Evolutionary conservation across 2,888 invertebrate genomes (phyloP), one percentile per base, ranked within the genome.

Genomic region (Diadromus collaris): DNA sequence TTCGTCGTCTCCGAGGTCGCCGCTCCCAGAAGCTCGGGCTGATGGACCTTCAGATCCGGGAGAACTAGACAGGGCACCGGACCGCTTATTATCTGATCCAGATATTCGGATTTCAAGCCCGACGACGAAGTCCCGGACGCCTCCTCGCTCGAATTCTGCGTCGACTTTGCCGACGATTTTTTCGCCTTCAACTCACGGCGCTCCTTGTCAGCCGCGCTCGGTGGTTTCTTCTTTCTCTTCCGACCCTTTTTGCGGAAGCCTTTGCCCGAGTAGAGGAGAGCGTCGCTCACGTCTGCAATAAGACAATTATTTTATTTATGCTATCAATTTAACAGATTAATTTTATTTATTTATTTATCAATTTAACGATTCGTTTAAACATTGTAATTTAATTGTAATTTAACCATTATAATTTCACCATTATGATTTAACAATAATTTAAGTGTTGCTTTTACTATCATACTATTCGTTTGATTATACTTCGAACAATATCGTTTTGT

Each of bases 211-310:
- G 51, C 5, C 16, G 72, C 48, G 34, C 76, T 78, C 63, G 83
- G 64, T 48, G 73, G 58, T 63, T 87, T 89, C 69, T 88, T 88
- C 83, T 89, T 90, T 68, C 89, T 89, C 83, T 92, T 92, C 1
- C 91, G 89, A 54, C 89, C 91, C 58, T 91, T 91, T 60, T 89
- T 90, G 2, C 92, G 91, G 81, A 92, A 92, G 83, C 93, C 93
- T 6, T 93, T 93, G 51, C 92, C 93, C 78, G 93, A 93, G 70
- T 91, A 92, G 7, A 93, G 90, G 10, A 91, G 86, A 0, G 92
- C 93, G 79, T 93, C 93, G 48, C 92, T 91, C 0, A 93, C 90
- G 82, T 93, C 93, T 93, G 78, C 13, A 58, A 76, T 32, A 54
- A 70, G 64, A 63, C 44, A 60, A 64, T 32, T 48, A 56, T 74